Evolutionary conservation across 30 jellyfish, hydroid and myxozoan species (phyloP).

Genomic region (Cassiopea andromeda): DNA sequence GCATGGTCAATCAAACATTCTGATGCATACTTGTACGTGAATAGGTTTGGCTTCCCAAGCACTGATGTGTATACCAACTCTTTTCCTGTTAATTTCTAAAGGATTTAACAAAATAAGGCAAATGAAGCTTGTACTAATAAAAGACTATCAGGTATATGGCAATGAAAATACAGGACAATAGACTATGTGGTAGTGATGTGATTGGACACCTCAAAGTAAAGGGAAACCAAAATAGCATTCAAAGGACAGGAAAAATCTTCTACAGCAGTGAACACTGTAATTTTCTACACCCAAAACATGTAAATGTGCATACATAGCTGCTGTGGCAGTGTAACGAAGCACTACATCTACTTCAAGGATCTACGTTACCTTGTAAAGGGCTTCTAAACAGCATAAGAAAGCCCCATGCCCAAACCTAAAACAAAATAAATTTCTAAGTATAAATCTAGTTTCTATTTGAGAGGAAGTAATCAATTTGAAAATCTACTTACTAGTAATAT

Average conservation of each 20-base stretch:
- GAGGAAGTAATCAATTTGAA: no score
- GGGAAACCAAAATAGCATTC: no score
- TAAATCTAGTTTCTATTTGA: background rate
- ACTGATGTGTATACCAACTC: conserved; percentile 77
- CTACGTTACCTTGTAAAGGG: conserved; percentile 62
- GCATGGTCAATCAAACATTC: conserved; percentile 68
- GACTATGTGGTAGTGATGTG: no score
- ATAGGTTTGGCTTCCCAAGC: conserved; percentile 91
- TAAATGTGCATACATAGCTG: background rate
- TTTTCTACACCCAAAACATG: background rate
- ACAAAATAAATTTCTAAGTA: background rate
- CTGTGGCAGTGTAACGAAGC: background rate
- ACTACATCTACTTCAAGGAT: background rate
- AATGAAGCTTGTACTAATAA: background rate
- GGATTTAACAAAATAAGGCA: background rate
- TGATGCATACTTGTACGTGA: conserved; percentile 84
- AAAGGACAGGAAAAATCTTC: no score
- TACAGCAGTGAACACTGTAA: no score
- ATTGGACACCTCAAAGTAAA: no score
- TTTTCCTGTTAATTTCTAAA: conserved; percentile 81
- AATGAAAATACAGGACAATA: no score
- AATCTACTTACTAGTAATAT: no score
- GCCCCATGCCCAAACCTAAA: conserved; percentile 97
- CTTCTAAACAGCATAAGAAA: conserved; percentile 87
- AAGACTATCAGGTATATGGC: background rate